A percentile compares a stretch with the other conserved stretches of the same genome.
Evolutionary conservation across 1,140 invertebrate species (phyloP).

Genomic region (Heliconius hermathena): DNA sequence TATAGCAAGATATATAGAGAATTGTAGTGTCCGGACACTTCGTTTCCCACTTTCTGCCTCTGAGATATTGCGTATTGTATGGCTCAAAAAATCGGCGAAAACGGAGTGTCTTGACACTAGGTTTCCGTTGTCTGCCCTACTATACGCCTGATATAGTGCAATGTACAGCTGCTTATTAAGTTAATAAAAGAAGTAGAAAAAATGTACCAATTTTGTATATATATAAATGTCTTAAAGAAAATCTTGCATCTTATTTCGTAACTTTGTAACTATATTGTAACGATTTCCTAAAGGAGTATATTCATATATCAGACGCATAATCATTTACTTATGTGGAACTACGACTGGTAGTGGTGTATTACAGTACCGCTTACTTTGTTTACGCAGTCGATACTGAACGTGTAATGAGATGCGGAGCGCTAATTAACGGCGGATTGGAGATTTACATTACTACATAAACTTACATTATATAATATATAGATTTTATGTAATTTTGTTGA

Average conservation of each 20-base stretch:
- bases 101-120: no score
- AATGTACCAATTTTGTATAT: no score
- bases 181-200: no score
- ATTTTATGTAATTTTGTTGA: neutral
- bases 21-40: no score
- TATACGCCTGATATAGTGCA: no score
- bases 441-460: conserved; percentile 32
- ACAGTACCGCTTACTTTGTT: conserved; percentile 14
- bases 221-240: neutral
- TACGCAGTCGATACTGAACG: conserved; percentile 16
- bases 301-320: neutral
- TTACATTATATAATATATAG: neutral
- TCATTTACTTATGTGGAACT: conserved; percentile 6
- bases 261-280: neutral
- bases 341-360: neutral
- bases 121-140: no score
- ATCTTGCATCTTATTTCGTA: neutral
- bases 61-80: no score
- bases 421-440: conserved; percentile 31
- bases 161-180: no score
- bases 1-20: no score
- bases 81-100: no score
- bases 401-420: conserved; percentile 39
- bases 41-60: no score
- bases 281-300: neutral